Evolutionary conservation across 2,113 vertebrate species (phyloP), one percentile per base, ranked within the genome.

Genomic region (Muscicapa adusta): DNA sequence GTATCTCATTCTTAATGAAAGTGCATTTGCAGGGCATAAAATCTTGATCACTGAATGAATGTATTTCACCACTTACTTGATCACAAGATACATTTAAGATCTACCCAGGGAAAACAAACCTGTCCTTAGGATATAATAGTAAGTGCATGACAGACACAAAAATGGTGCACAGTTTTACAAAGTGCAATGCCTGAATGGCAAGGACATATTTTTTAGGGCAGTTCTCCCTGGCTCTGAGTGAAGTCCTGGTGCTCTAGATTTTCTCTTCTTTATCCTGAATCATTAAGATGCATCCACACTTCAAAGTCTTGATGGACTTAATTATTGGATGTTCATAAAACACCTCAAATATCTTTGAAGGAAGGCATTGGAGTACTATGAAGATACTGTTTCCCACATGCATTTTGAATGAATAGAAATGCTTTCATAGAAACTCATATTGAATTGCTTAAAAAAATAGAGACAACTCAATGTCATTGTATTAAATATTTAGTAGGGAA

Each of bases 401-500:
- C 14, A 43, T 23, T 83, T 50, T 51, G 57, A 86, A 91, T 79
- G 29, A 92, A 94, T 23, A 63, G 14, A 80, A 89, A 82, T 43
- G 51, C 6, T 89, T 91, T 91, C 80, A n/a, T 43, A 33, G 43
- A 92, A 89, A 63, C 3, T 47, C 3, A 19, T 56, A 53, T 8
- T 51, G 48, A 87, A 73, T 40, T 51, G 25, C 14, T 89, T 31
- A 31, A 77, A 74, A 83, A 75, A 34, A 25, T 12, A 6, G 5
- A 36, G 47, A 10, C 24, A 75, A 24, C 17, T 2, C 13, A 54
- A 18, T 28, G 87, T 56, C 7, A 0, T 33, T 47, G 6, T 42
- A 74, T 93, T 77, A 94, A 93, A 86, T 82, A 85, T 87, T 96
- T 94, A 89, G 19, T 12, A 34, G 22, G 10, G 33, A 42, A 82